Conservation (phyloP, 2,113 vertebrate genomes). For the Oxyura jamaicensis region DNA sequence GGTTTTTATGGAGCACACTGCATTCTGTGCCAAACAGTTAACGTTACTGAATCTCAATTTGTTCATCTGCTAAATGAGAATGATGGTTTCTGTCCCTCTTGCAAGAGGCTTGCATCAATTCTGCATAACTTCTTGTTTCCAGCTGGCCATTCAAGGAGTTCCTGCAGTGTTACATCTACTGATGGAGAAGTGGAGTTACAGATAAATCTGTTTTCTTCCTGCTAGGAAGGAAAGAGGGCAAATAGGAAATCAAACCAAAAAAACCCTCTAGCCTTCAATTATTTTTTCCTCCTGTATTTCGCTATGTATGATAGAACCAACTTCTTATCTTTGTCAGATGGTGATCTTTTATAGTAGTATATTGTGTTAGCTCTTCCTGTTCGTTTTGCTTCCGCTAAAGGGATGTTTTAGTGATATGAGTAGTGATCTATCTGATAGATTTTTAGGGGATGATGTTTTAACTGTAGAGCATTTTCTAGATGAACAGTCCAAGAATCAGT, state of each 20-base stretch:
- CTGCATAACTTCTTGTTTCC: background rate
- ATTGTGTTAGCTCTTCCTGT: background rate
- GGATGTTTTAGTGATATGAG: background rate
- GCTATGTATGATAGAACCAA: background rate
- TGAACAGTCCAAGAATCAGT: background rate
- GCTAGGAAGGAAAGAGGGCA: background rate
- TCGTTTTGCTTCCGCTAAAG: background rate
- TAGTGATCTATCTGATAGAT: background rate
- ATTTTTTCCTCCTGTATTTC: background rate
- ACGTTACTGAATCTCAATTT: background rate
- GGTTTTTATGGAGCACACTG: background rate
- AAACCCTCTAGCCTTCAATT: rapidly evolving
- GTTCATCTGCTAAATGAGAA: background rate
- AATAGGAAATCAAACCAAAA: background rate
- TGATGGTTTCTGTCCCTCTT: background rate
- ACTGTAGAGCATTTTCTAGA: background rate
- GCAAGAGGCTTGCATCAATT: background rate
- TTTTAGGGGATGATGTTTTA: background rate
- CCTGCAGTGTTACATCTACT: background rate
- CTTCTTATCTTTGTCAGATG: background rate
- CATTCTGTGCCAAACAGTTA: background rate
- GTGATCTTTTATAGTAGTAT: background rate
- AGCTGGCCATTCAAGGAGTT: background rate
- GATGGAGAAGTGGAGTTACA: background rate
- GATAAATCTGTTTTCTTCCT: background rate